Evolutionary conservation across 2,113 vertebrate genomes (phyloP), one percentile per base, ranked within the genome.

Genomic region (Pedetes capensis): DNA sequence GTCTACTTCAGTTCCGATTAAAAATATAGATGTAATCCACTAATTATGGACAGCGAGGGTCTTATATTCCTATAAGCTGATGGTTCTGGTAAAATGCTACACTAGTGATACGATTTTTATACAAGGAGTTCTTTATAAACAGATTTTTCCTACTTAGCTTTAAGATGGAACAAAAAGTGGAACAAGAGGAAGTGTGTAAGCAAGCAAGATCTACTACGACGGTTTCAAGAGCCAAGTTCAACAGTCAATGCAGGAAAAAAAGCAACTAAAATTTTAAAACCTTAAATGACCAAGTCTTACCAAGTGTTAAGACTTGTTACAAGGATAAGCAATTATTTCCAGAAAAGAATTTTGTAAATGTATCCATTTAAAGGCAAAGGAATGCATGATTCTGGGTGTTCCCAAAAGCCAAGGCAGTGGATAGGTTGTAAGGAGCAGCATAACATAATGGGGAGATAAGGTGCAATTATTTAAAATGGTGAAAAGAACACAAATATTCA

Each of bases 31-130:
- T 57, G 0, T 61, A 76, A 76, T 49, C 80, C 8, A 82, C 61
- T 20, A 49, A 74, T 87, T 6, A 82, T 2, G 27, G 23, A 84
- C 13, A 83, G 9, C 2, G 71, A 51, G 17, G 84, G 84, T 5
- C 32, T 83, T 10, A 22, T 55, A 78, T 71, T 76, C 39, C 82
- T 68, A 91, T 71, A 94, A 96, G 96, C 66, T 95, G 93, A 93
- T 98, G 95, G 97, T 97, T 98, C 96, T 97, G 97, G 92, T 96
- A 96, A 96, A 96, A 82, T 37, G 86, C 61, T 83, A 72, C 80
- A 78, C 17, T 68, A 93, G 61, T 18, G 81, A 92, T 17, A 79
- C 71, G 63, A 80, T 94, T 94, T 96, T 95, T 83, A 23, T 89
- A 51, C 57, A 87, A 96, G 42, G 69, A 47, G 29, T 88, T 76